Evolutionary conservation across 2,797 vertebrate genomes (phyloP).

Genomic region (Alfaro cultratus): DNA sequence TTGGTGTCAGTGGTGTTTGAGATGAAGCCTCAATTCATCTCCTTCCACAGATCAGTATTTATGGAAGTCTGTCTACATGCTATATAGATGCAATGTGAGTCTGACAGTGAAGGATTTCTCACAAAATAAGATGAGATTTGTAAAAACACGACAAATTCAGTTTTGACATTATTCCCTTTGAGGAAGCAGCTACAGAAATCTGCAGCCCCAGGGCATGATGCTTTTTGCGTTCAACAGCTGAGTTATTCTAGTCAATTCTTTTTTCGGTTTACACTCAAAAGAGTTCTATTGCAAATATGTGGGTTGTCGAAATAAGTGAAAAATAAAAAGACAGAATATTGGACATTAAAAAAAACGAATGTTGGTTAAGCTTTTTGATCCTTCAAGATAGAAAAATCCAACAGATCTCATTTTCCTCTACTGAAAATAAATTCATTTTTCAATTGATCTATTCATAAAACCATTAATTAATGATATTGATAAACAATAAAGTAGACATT

Average conservation of each 20-base stretch:
- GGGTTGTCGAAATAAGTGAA: neutral
- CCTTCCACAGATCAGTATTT: neutral
- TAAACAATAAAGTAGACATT: conserved; percentile 35
- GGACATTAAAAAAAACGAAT: neutral
- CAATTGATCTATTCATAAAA: conserved; percentile 4
- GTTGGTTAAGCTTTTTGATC: neutral
- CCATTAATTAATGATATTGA: conserved; percentile 15
- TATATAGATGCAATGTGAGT: neutral
- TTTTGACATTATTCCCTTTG: conserved; percentile 43
- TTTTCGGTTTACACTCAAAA: neutral
- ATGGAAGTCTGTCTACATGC: conserved; percentile 4
- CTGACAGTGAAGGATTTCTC: conserved; percentile 35
- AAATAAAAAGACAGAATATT: neutral
- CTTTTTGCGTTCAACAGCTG: conserved; percentile 19
- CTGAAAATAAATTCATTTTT: conserved; percentile 12
- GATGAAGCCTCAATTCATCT: neutral
- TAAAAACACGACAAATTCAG: conserved; percentile 52
- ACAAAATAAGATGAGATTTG: conserved; percentile 61
- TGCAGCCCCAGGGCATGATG: conserved; percentile 30
- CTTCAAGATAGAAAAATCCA: neutral
- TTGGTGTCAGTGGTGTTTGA: neutral
- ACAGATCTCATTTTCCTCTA: neutral
- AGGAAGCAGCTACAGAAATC: conserved; percentile 44
- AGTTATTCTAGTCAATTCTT: conserved; percentile 16
- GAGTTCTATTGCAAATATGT: conserved; percentile 7